Conservation (phyloP, 2,888 invertebrate genomes). For the Apamea epomidion region DNA sequence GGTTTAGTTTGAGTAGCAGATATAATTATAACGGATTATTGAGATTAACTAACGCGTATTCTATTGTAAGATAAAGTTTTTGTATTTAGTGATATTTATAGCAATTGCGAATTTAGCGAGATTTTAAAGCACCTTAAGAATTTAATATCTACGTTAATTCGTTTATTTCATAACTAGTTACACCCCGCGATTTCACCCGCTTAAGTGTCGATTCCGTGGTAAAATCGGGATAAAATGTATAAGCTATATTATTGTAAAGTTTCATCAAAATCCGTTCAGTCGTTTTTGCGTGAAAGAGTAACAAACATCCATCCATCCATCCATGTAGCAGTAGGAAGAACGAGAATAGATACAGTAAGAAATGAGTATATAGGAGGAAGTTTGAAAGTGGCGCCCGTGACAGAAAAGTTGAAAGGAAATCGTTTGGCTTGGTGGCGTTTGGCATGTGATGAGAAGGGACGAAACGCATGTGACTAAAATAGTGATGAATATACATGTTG, state of each 20-base stretch:
- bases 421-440: too few species aligned
- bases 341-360: too few species aligned
- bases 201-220: background rate
- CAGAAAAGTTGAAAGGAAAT: too few species aligned
- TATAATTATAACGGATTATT: slow-evolving; percentile 61
- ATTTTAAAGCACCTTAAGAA: background rate
- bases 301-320: background rate
- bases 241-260: background rate
- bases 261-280: background rate
- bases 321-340: too few species aligned
- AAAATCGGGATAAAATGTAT: background rate
- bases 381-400: too few species aligned
- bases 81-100: slow-evolving; percentile 23
- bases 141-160: background rate
- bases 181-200: background rate
- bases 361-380: too few species aligned
- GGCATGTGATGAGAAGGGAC: too few species aligned
- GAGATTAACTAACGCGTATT: slow-evolving; percentile 38
- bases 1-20: slow-evolving; percentile 51
- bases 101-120: slow-evolving; percentile 17
- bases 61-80: slow-evolving; percentile 37
- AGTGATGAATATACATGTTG: too few species aligned
- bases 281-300: background rate
- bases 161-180: background rate
- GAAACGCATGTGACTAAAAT: too few species aligned